These are phyloP conservation scores for Formica exsecta DNA, from an alignment of 1,140 invertebrate species.

Conservation along the genomic window DNA sequence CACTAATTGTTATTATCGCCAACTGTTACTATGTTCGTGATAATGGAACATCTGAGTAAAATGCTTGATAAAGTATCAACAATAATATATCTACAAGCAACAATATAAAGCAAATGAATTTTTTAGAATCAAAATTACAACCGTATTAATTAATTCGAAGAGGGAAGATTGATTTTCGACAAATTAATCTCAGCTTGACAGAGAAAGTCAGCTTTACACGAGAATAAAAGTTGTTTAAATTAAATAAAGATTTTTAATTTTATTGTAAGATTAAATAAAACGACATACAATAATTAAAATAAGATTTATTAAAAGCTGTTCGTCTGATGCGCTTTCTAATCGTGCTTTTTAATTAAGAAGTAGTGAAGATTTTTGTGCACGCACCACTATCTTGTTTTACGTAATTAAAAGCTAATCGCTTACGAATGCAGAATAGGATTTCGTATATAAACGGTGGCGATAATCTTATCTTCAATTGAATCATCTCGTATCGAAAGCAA, in stretches of 20 bases:
- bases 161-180: not conserved
- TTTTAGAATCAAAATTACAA: not conserved
- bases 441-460: too few species aligned
- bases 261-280: slow-evolving; percentile 31
- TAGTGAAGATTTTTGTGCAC: too few species aligned
- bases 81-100: not conserved
- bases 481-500: too few species aligned
- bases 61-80: not conserved
- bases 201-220: not conserved
- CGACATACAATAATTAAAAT: not conserved
- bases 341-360: not conserved
- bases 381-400: too few species aligned
- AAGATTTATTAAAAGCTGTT: slow-evolving; percentile 3
- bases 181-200: not conserved
- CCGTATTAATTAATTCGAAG: not conserved
- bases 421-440: too few species aligned
- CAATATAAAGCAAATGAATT: not conserved
- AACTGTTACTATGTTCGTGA: not conserved
- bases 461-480: too few species aligned
- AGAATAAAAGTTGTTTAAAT: slow-evolving; percentile 2
- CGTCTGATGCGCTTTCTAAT: not conserved
- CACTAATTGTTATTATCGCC: slow-evolving; percentile 25
- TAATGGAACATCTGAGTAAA: not conserved
- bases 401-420: too few species aligned
- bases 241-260: not conserved